Percentiles rank a stretch among this genome's conserved stretches.
phyloP scores from a whole-genome alignment of 1,140 invertebrate genomes.

The Panulirus ornatus region DNA sequence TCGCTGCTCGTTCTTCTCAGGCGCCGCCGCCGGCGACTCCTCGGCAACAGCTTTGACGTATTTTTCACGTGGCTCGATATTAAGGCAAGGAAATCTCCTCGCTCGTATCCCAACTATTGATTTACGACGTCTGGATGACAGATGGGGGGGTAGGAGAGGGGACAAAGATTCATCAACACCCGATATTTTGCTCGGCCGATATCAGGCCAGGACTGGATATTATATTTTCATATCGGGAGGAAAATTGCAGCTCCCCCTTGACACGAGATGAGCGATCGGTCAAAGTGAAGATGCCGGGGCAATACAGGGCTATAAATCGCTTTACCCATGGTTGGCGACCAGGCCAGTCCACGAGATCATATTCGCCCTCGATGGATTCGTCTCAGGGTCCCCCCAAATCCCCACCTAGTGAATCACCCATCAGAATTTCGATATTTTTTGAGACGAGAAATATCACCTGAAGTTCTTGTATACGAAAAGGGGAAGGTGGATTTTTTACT shows the following conservation, averaged over 20 bases:
- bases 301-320: not conserved
- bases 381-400: no score
- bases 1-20: no score
- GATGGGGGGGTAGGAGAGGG: not conserved
- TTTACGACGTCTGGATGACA: not conserved
- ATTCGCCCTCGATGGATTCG: not conserved
- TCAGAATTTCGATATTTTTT: no score
- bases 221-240: not conserved
- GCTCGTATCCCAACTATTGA: not conserved
- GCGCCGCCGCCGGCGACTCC: no score
- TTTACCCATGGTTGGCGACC: not conserved
- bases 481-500: no score
- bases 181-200: not conserved
- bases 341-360: not conserved
- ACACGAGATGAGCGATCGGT: constrained; percentile 6
- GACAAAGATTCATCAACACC: constrained; percentile 3
- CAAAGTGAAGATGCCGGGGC: not conserved
- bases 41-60: not conserved
- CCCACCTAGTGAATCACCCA: no score
- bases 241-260: not conserved
- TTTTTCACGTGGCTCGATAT: not conserved
- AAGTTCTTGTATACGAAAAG: no score
- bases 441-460: no score
- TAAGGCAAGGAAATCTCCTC: not conserved
- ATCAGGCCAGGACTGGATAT: not conserved